Conservation (phyloP, 2,797 vertebrate species). For the Staurois parvus region DNA sequence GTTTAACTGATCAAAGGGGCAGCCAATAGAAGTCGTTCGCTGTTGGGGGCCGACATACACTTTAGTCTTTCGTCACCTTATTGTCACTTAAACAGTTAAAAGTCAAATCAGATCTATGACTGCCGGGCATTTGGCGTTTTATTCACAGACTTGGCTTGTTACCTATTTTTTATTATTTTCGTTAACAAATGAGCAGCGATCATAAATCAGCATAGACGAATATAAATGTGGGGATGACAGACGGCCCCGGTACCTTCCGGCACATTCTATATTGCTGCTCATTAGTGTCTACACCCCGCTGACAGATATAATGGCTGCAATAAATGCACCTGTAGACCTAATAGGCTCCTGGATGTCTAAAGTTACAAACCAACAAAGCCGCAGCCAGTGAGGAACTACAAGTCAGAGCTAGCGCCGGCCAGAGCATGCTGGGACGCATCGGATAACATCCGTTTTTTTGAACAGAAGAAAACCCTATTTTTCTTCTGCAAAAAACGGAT, state of each 20-base stretch:
- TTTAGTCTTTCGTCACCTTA: background rate
- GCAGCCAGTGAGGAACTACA: no score
- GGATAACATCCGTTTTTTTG: no score
- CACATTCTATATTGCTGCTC: background rate
- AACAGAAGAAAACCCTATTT: no score
- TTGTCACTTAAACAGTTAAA: background rate
- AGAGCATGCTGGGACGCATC: no score
- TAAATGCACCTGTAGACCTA: background rate
- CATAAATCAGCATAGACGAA: background rate
- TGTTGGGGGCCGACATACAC: background rate
- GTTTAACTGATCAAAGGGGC: no score
- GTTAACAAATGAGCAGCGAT: background rate
- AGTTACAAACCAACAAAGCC: no score
- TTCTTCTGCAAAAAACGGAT: no score
- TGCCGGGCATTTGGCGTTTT: background rate
- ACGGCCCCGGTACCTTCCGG: background rate
- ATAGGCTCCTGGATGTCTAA: no score
- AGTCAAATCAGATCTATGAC: background rate
- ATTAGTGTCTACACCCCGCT: background rate
- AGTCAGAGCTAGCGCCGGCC: no score
- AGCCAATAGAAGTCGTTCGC: no score
- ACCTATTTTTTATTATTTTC: background rate
- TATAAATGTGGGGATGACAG: background rate
- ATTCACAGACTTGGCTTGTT: background rate
- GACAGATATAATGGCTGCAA: conserved; percentile 1